These are phyloP conservation scores for Poeciliopsis turneri DNA, from an alignment of 2,797 vertebrate genomes.

Conservation along the genomic window DNA sequence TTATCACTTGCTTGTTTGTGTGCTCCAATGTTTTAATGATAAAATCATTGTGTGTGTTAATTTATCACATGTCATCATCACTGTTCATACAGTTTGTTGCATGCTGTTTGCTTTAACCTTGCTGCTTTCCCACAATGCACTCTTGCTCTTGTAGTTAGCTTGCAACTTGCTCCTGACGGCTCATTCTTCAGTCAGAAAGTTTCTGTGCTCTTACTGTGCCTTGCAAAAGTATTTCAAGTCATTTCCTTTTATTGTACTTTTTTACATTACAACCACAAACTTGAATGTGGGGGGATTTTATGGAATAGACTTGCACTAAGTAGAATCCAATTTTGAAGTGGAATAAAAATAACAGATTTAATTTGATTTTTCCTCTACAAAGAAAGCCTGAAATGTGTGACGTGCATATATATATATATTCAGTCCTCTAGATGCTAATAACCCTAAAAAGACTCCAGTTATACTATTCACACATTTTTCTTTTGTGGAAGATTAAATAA, in stretches of 20 bases:
- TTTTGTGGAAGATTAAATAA: background rate
- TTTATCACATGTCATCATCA: slow-evolving; percentile 44
- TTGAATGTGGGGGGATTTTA: background rate
- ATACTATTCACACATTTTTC: background rate
- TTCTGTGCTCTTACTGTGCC: slow-evolving; percentile 21
- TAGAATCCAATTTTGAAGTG: slow-evolving; percentile 1
- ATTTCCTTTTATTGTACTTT: background rate
- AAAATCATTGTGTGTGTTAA: slow-evolving; percentile 46
- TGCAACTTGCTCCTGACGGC: slow-evolving; percentile 25
- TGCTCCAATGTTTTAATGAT: slow-evolving; percentile 44
- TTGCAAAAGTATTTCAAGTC: background rate
- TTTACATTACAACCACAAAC: background rate
- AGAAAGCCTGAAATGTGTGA: background rate
- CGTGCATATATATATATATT: background rate
- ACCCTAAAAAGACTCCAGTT: background rate
- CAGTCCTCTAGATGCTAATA: background rate
- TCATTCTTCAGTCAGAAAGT: slow-evolving; percentile 21
- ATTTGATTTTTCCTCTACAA: background rate
- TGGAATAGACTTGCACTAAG: background rate
- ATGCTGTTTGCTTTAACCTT: slow-evolving; percentile 54
- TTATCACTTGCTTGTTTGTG: slow-evolving; percentile 69
- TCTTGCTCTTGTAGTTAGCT: slow-evolving; percentile 18
- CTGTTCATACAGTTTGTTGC: slow-evolving; percentile 49
- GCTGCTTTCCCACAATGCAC: slow-evolving; percentile 52
- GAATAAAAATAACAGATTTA: background rate